A percentile compares a stretch with the other conserved stretches of the same genome.
phyloP scores from a whole-genome alignment of 2,113 vertebrate species.

The Callopanchax toddi region DNA sequence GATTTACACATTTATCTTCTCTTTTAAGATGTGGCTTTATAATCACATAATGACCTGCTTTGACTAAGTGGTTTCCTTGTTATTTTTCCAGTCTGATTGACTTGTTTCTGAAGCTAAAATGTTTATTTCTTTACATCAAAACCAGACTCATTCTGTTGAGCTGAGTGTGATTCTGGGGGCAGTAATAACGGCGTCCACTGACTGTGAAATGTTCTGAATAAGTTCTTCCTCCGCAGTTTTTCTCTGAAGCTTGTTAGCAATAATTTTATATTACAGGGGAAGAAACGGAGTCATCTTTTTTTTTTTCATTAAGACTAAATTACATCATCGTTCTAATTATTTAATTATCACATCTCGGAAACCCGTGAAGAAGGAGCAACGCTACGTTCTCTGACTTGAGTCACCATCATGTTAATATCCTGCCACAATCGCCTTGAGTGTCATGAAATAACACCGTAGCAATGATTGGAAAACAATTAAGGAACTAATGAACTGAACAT shows the following conservation, averaged over 20 bases:
- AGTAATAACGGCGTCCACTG: no score
- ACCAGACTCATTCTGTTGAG: background rate
- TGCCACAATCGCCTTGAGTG: conserved; percentile 47
- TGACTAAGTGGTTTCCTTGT: no score
- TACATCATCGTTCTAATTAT: background rate
- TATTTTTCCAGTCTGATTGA: background rate
- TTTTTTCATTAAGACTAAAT: conserved; percentile 11
- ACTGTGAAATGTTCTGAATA: background rate
- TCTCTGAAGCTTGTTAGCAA: background rate
- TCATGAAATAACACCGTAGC: conserved; percentile 25
- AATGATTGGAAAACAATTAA: conserved; percentile 58
- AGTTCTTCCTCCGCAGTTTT: background rate
- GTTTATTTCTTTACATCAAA: background rate
- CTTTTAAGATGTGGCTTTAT: no score
- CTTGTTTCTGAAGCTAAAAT: background rate
- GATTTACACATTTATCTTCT: no score
- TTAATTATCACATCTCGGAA: background rate
- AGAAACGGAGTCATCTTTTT: background rate
- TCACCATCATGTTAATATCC: conserved; percentile 58
- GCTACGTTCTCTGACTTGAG: conserved; percentile 18
- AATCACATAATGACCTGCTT: no score
- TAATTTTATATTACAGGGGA: background rate
- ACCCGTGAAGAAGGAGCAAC: background rate
- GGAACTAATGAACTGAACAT: conserved; percentile 50
- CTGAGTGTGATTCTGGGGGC: background rate